Evolutionary conservation across 2,797 vertebrate species (phyloP).

Genomic region (Jordanella pulchra): DNA sequence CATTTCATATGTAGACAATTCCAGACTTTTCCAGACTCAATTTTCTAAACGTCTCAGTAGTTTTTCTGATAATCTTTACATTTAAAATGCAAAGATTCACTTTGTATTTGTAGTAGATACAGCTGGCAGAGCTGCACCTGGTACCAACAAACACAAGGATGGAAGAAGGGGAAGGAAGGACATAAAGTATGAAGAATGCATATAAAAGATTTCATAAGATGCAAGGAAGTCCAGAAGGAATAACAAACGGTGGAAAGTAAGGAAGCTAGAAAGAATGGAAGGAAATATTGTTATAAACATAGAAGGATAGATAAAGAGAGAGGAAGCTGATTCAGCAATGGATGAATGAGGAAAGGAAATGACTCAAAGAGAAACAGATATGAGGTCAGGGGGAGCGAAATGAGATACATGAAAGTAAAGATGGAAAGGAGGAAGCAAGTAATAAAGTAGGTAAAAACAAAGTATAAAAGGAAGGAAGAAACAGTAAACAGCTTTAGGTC

Average conservation of each 20-base stretch:
- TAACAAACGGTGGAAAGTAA: neutral
- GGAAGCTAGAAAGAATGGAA: neutral
- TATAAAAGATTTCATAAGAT: neutral
- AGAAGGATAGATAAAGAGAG: neutral
- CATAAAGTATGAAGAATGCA: neutral
- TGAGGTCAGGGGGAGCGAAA: neutral
- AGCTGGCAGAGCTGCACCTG: neutral
- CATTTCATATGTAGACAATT: neutral
- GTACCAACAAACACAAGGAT: neutral
- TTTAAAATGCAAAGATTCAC: neutral
- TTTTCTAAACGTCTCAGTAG: too few species aligned
- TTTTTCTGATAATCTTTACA: neutral
- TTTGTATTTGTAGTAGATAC: neutral
- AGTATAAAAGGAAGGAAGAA: neutral
- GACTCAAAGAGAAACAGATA: neutral
- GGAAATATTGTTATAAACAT: neutral
- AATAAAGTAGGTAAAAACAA: neutral
- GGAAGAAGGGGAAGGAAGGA: too few species aligned
- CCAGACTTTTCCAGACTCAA: too few species aligned
- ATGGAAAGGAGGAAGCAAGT: neutral
- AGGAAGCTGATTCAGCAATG: neutral
- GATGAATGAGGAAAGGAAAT: neutral
- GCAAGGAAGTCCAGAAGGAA: neutral
- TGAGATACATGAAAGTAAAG: too few species aligned
- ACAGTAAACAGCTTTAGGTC: neutral